These are phyloP conservation scores for Dromas ardeola DNA, from an alignment of 2,113 vertebrate genomes.

Conservation along the genomic window DNA sequence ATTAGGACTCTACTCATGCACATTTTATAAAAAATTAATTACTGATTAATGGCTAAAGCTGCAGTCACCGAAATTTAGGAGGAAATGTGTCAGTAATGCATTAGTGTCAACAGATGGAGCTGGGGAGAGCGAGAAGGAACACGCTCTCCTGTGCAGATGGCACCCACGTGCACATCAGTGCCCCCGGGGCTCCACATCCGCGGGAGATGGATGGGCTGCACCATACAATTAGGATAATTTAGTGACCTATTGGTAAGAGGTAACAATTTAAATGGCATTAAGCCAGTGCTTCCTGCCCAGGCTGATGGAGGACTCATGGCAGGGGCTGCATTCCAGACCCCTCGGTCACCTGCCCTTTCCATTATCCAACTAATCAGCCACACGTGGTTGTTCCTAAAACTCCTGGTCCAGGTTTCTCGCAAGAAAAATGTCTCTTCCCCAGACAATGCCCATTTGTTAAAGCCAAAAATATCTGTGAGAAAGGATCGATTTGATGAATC, in stretches of 20 bases:
- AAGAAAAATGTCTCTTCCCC: not conserved
- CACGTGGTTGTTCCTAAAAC: fast-evolving
- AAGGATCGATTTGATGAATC: not conserved
- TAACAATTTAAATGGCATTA: not conserved
- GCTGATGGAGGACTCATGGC: fast-evolving
- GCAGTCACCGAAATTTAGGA: not conserved
- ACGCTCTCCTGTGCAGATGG: not conserved
- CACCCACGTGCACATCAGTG: not conserved
- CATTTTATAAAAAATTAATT: not conserved
- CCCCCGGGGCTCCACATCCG: not conserved
- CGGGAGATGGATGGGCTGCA: not conserved
- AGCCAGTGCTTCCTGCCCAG: not conserved
- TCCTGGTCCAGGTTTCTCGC: not conserved
- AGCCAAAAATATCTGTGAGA: not conserved
- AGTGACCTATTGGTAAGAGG: not conserved
- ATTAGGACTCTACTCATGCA: not conserved
- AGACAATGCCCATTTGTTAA: not conserved
- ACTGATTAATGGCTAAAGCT: not conserved
- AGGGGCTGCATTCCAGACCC: fast-evolving
- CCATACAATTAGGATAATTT: not conserved
- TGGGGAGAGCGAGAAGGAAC: not conserved
- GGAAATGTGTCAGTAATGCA: not conserved
- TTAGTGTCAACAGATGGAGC: not conserved
- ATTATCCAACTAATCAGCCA: not conserved
- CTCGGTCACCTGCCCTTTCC: not conserved